phyloP scores from a whole-genome alignment of 1,140 invertebrate genomes.

The Drosophila littoralis region DNA sequence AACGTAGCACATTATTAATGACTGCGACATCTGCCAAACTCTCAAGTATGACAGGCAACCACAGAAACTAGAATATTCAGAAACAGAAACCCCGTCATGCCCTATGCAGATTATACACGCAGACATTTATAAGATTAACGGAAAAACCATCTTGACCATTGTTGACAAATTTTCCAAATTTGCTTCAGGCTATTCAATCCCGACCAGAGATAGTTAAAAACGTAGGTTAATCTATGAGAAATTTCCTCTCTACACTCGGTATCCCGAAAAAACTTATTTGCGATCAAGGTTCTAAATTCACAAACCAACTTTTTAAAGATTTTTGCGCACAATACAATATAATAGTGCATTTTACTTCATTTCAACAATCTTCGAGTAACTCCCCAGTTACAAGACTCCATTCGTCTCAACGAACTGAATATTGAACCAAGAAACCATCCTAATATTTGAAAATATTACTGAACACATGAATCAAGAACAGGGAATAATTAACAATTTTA shows the following conservation, averaged over 20 bases:
- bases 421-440: neutral
- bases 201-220: neutral
- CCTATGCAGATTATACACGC: neutral
- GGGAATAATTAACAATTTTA: conserved; percentile 7
- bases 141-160: neutral
- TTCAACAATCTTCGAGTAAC: conserved; percentile 8
- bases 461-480: conserved; percentile 14
- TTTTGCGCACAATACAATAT: neutral
- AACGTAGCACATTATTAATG: too few species aligned
- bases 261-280: conserved; percentile 5
- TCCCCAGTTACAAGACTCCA: neutral
- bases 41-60: too few species aligned
- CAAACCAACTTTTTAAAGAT: neutral
- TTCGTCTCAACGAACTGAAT: neutral
- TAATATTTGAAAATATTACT: conserved; percentile 22
- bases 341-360: neutral
- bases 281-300: neutral
- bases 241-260: neutral
- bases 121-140: neutral
- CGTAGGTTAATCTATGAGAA: neutral
- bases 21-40: too few species aligned
- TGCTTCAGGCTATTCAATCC: neutral
- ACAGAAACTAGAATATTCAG: neutral
- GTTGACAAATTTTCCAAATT: conserved; percentile 8
- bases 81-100: neutral